Percentiles rank a stretch among this genome's conserved stretches.
Conservation (phyloP, 2,113 vertebrate genomes). For the Apistogramma diplotaenia region DNA sequence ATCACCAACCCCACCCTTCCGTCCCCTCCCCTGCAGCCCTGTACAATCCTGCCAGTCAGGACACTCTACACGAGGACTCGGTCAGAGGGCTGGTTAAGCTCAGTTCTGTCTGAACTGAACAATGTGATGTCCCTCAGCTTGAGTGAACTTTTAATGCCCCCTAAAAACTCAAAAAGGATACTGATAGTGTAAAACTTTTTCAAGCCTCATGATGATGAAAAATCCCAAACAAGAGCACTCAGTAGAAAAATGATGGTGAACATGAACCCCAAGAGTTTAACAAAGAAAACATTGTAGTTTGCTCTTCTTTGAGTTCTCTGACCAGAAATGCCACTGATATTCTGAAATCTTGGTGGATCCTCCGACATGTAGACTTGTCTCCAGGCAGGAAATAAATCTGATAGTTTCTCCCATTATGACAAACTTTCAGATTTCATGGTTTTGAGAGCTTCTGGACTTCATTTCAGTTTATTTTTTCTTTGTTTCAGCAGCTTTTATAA, state of each 20-base stretch:
- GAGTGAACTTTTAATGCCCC: neutral
- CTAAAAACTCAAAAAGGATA: neutral
- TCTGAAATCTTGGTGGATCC: neutral
- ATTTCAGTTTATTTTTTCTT: neutral
- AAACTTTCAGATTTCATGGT: neutral
- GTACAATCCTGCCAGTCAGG: constrained; percentile 86
- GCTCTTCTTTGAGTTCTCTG: too few relatives aligned
- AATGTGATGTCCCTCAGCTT: neutral
- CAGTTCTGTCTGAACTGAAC: constrained; percentile 84
- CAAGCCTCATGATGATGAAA: neutral
- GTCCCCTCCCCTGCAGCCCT: constrained; percentile 73
- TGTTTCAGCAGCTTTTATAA: neutral
- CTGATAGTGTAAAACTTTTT: neutral
- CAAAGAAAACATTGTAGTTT: too few relatives aligned
- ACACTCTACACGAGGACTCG: constrained; percentile 91
- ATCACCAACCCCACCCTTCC: constrained; percentile 8
- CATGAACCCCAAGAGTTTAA: too few relatives aligned
- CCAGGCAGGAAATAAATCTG: neutral
- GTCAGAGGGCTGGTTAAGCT: constrained; percentile 93
- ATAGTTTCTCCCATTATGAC: neutral
- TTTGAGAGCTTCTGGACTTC: neutral
- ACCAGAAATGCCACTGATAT: neutral
- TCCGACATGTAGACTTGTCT: neutral
- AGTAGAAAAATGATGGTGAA: too few relatives aligned
- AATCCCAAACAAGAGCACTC: neutral